Evolutionary conservation across 1,140 invertebrate genomes (phyloP), one percentile per base, ranked within the genome.

Genomic region (Drosophila pseudoobscura): DNA sequence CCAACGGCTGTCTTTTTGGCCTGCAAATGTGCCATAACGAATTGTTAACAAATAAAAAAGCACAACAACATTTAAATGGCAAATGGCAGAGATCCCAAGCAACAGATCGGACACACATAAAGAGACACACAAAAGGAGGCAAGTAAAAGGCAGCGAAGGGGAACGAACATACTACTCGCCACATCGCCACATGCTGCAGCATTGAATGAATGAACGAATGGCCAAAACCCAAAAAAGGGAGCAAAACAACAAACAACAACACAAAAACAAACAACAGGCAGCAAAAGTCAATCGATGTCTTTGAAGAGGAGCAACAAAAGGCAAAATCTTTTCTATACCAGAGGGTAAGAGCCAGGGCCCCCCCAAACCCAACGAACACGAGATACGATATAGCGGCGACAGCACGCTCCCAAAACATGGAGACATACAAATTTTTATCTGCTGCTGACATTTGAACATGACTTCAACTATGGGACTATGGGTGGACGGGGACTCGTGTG

Each of bases 391-490:
- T 69, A 50, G 52, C 66, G 45, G 35, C 66, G 66, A 69, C 66
- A 84, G 80, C 68, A 85, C 61, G 77, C 68, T 85, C 68, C 82
- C 82, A 87, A 87, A 70, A 87, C 80, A 79, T 65, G 62, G 69
- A 66, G 49, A 65, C 66, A 52, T 77, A 87, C 80, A 85, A 87
- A 85, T 85, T 87, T 73, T 69, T 85, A 74, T 75, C 68, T 87
- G 50, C 58, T 62, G 73, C 69, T 85, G 80, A 85, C 80, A 85
- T 87, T 85, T 85, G 69, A 72, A 87, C 82, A 85, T 85, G 76
- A 80, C 77, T 84, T 41, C 46, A 46, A 24, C 47, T 26, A 54
- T 49, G 43, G 43, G 44, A 44, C 51, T 26, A 26, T 26, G 24
- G 24, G 47, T 53, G 29, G 59, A 47, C 46, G 53, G 47, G 15